Evolutionary conservation across 1,140 invertebrate species (phyloP), one percentile per base, ranked within the genome.

Genomic region (Neoseiulus cucumeris): DNA sequence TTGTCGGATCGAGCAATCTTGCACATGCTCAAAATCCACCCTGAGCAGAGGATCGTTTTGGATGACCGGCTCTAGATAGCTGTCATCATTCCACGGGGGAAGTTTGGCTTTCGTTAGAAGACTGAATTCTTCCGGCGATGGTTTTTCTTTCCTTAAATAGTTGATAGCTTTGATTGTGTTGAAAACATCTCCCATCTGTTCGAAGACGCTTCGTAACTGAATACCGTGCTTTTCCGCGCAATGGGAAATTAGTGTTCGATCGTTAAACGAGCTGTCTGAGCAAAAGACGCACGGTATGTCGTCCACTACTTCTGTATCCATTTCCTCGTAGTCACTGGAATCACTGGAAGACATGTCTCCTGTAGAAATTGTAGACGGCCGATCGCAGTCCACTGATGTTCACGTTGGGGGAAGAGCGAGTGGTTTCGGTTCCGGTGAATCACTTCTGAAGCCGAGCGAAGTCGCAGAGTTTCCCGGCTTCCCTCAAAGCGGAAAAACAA

Each of bases 121-220:
- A 42, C 80, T 79, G 14, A 87, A 74, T 25, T 80, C 76, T 44
- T 82, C 74, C 41, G 79, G 76, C n/a, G 70, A 75, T 20, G 82
- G 72, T 70, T 83, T 82, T 64, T 83, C 77, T 30, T 75, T 77
- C 70, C 87, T 81, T 64, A 92, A 85, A 72, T 83, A 94, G 77
- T 93, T 93, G 14, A 93, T 83, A 69, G 92, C 76, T 74, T 89
- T 89, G 20, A 92, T 90, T 83, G 84, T 75, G 90, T 87, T 71
- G 83, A 84, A 73, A 91, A 87, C 78, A 92, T 82, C 66, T 80
- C 80, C 71, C 84, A 83, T 69, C 82, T 85, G 0, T 74, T 72
- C 74, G 86, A 85, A 42, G 88, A 77, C 22, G 76, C 73, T 17
- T 77, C 72, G 14, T 25, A 93, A 78, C 74, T 85, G 81, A 72